phyloP scores from a whole-genome alignment of 2,797 vertebrate species.

The Poeciliopsis gracilis region DNA sequence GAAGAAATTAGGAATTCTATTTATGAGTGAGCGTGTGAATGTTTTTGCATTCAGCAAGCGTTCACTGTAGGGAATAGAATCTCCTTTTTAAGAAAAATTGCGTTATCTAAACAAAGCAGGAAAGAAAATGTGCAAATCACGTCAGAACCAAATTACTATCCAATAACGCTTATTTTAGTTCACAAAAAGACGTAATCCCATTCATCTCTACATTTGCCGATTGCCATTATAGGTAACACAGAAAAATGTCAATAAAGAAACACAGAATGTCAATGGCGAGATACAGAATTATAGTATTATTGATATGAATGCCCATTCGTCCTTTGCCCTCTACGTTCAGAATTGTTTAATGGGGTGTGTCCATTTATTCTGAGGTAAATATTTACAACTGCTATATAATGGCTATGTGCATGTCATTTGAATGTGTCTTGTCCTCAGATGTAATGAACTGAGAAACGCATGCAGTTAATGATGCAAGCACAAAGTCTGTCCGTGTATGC shows the following conservation, averaged over 20 bases:
- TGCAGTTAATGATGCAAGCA: constrained; percentile 54
- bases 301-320: constrained; percentile 62
- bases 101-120: constrained; percentile 62
- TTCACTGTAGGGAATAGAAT: constrained; percentile 40
- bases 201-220: constrained; percentile 65
- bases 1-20: constrained; percentile 6
- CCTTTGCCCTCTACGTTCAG: constrained; percentile 61
- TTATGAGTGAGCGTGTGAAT: background rate
- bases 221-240: constrained; percentile 57
- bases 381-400: constrained; percentile 68
- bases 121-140: constrained; percentile 71
- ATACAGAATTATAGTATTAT: constrained; percentile 55
- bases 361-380: constrained; percentile 60
- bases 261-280: constrained; percentile 62
- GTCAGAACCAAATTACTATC: constrained; percentile 73
- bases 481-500: constrained; percentile 52
- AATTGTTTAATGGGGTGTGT: constrained; percentile 59
- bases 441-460: constrained; percentile 63
- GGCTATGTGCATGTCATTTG: constrained; percentile 49
- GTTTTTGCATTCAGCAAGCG: constrained; percentile 24
- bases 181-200: constrained; percentile 68
- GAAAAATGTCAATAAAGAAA: constrained; percentile 59
- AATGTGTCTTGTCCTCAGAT: constrained; percentile 58
- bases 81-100: constrained; percentile 51
- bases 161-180: constrained; percentile 74